Conservation (phyloP, 2,888 invertebrate species). For the Volucella inflata region DNA sequence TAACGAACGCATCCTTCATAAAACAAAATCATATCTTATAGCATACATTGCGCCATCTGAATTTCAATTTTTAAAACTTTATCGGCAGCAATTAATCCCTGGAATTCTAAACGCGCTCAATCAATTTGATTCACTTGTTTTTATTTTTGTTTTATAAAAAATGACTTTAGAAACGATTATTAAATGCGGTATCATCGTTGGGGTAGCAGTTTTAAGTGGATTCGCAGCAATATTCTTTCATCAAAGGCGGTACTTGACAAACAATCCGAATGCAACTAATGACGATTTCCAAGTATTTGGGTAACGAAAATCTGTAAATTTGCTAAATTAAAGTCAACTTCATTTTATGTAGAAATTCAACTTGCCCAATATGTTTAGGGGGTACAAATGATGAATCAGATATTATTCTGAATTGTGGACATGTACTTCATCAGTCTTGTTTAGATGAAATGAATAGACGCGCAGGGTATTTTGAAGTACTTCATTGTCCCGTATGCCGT, state of each 20-base stretch:
- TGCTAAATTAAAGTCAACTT: background rate
- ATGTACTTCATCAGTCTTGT: conserved; percentile 16
- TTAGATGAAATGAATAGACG: background rate
- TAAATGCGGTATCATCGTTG: background rate
- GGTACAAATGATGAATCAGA: background rate
- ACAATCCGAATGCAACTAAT: background rate
- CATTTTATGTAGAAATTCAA: conserved; percentile 1
- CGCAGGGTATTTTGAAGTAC: background rate
- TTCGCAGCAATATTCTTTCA: background rate
- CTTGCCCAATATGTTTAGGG: conserved; percentile 30
- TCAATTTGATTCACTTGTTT: too few species aligned
- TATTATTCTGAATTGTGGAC: conserved; percentile 25
- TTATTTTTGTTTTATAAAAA: too few species aligned
- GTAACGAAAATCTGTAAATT: background rate
- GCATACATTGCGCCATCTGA: too few species aligned
- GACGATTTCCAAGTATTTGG: background rate
- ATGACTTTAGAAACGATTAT: conserved; percentile 7
- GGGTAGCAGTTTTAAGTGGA: background rate
- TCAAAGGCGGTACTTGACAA: conserved; percentile 1
- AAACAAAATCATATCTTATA: too few species aligned
- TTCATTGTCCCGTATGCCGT: conserved; percentile 17
- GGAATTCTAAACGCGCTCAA: too few species aligned
- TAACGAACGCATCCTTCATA: too few species aligned
- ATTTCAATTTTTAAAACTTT: too few species aligned
- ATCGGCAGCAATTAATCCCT: too few species aligned